Evolutionary conservation across 2,113 vertebrate genomes (phyloP).

Genomic region (Dendrocopos noguchii): DNA sequence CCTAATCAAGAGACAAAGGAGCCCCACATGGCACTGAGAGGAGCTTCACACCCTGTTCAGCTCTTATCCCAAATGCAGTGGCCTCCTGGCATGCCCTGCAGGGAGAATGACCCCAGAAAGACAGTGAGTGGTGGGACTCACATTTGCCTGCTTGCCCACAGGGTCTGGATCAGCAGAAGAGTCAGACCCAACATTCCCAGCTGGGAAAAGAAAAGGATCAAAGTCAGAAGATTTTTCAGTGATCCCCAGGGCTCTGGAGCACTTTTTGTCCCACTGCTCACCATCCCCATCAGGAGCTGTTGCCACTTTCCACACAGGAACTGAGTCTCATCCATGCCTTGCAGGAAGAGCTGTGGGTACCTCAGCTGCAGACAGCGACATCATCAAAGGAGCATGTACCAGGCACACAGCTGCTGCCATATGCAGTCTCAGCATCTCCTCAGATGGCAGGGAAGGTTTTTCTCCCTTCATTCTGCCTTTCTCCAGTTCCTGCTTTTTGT

Average conservation of each 20-base stretch:
- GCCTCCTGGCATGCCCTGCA: neutral
- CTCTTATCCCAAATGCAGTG: neutral
- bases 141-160: neutral
- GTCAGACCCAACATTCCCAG: neutral
- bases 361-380: neutral
- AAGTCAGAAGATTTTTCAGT: neutral
- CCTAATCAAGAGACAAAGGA: neutral
- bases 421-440: neutral
- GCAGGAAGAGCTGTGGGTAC: neutral
- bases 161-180: neutral
- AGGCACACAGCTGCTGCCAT: neutral
- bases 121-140: neutral
- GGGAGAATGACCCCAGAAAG: neutral
- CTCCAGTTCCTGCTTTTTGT: neutral
- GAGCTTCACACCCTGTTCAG: neutral
- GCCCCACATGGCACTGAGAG: neutral
- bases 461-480: neutral
- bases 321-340: fast-evolving
- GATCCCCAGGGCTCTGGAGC: neutral
- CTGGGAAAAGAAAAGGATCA: neutral
- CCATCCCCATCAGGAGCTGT: neutral
- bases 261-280: neutral
- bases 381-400: neutral
- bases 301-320: neutral
- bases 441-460: neutral